A percentile compares a stretch with the other conserved stretches of the same genome.
These are phyloP conservation scores for Labeo rohita DNA, from an alignment of 2,113 vertebrate species.

Conservation along the genomic window DNA sequence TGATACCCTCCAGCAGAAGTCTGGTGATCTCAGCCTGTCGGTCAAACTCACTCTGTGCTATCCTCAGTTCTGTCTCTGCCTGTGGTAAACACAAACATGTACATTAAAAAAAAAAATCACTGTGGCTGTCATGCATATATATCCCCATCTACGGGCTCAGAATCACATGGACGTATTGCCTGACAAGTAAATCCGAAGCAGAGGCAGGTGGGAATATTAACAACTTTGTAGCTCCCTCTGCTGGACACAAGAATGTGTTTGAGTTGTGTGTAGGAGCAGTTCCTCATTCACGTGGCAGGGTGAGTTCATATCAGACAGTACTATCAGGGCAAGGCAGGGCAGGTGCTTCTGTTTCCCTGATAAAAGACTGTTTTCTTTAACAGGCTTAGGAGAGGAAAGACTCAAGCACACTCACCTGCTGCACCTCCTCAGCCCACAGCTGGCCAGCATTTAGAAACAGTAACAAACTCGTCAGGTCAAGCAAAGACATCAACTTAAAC, in stretches of 20 bases:
- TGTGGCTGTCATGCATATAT: background rate
- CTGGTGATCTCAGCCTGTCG: slow-evolving; percentile 89
- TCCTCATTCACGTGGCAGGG: background rate
- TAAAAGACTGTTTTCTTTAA: background rate
- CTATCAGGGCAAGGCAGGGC: background rate
- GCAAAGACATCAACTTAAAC: slow-evolving; percentile 35
- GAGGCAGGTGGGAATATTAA: background rate
- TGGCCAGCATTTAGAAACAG: slow-evolving; percentile 85
- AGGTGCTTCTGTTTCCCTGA: background rate
- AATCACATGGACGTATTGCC: background rate
- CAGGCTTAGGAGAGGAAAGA: background rate
- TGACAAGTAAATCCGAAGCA: background rate
- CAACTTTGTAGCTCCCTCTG: background rate
- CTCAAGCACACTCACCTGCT: slow-evolving; percentile 84
- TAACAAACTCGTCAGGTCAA: slow-evolving; percentile 71
- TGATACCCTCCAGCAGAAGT: slow-evolving; percentile 85
- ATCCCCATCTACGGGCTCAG: background rate
- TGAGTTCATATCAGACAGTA: background rate
- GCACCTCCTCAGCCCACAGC: slow-evolving; percentile 95
- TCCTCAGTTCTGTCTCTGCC: slow-evolving; percentile 92
- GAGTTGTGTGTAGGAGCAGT: background rate
- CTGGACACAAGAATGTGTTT: background rate
- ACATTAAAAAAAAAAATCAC: slow-evolving; percentile 15
- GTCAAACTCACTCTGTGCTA: slow-evolving; percentile 92
- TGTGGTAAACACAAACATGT: slow-evolving; percentile 64